Percentiles rank a stretch among this genome's conserved stretches.
Conservation (phyloP, 2,888 invertebrate species). For the Actias luna region DNA sequence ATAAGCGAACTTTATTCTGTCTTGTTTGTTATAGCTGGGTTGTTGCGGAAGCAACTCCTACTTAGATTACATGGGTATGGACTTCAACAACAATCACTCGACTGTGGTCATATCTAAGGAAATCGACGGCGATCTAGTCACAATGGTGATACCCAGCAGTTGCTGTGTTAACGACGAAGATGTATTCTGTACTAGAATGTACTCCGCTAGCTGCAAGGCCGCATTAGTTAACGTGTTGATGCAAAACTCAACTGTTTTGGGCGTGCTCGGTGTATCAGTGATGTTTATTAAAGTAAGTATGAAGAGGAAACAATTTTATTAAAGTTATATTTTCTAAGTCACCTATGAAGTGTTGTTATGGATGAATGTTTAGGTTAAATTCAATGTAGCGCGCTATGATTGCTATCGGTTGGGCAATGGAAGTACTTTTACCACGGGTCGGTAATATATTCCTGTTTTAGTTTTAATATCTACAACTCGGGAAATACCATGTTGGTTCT, state of each 20-base stretch:
- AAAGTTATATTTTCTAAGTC: too few relatives aligned
- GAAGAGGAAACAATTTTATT: neutral
- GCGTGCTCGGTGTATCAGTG: slow-evolving; percentile 70
- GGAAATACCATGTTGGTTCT: too few relatives aligned
- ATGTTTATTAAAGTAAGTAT: slow-evolving; percentile 70
- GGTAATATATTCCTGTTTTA: too few relatives aligned
- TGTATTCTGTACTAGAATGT: slow-evolving; percentile 46
- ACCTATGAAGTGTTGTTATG: too few relatives aligned
- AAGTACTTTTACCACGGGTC: too few relatives aligned
- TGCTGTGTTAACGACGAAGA: slow-evolving; percentile 49
- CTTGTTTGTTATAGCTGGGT: slow-evolving; percentile 48
- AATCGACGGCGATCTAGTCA: slow-evolving; percentile 37
- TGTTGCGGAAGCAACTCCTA: slow-evolving; percentile 66
- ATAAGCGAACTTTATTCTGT: too few relatives aligned
- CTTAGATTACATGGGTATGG: slow-evolving; percentile 55
- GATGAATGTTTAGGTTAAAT: too few relatives aligned
- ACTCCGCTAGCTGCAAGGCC: slow-evolving; percentile 50
- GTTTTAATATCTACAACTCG: too few relatives aligned
- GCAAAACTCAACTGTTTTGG: slow-evolving; percentile 66
- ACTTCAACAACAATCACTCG: slow-evolving; percentile 52
- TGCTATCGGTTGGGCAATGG: too few relatives aligned
- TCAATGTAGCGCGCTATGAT: too few relatives aligned
- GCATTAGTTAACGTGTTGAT: slow-evolving; percentile 54
- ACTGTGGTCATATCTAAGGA: slow-evolving; percentile 45
- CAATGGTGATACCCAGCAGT: slow-evolving; percentile 49